Base-by-base conservation (phyloP, 1,140 invertebrate genomes). In the Dendrolimus kikuchii region DNA sequence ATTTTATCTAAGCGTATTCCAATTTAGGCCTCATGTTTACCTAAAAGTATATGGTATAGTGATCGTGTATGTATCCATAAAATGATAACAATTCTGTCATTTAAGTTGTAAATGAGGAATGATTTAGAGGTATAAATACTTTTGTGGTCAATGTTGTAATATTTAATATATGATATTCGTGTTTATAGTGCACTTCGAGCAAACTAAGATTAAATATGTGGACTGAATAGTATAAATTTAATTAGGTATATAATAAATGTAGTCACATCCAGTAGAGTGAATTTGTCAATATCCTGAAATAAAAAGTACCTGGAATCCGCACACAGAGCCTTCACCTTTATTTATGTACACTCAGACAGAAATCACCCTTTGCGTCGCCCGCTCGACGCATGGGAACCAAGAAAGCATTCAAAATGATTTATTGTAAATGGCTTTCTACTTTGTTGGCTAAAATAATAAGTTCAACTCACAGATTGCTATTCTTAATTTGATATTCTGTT, bases 351-450 rank as follows among this genome's bases (percentile, higher is more conserved):
- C 78, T 82, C 78, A 65, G 71, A 80, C 77, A 80, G 80, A 83
- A 85, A 86, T 83, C 82, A 83, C 82, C 80, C 82, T 86, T 86
- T 83, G 80, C 80, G 79, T 76, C 76, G 80, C 73, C 74, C 77
- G 73, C 77, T 80, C 77, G 73, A 74, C 71, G 73, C 71, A 79
- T 76, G 81, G 72, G 78, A 80, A 86, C 80, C 78, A 71, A 83
- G 80, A 82, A 81, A 76, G 77, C 80, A 78, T 81, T 83, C 80
- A 81, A 83, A 83, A 83, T 86, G 82, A 86, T 86, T 86, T 86
- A 86, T 86, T 82, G 80, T 86, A 86, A 86, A 86, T 86, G 80
- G 82, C 82, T 86, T 85, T 86, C 82, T 83, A 86, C 82, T 81
- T 86, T 86, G 82, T 86, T 82, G 82, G 82, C 77, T 86, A 86